phyloP scores from a whole-genome alignment of 2,113 vertebrate genomes.

The Podiceps cristatus region DNA sequence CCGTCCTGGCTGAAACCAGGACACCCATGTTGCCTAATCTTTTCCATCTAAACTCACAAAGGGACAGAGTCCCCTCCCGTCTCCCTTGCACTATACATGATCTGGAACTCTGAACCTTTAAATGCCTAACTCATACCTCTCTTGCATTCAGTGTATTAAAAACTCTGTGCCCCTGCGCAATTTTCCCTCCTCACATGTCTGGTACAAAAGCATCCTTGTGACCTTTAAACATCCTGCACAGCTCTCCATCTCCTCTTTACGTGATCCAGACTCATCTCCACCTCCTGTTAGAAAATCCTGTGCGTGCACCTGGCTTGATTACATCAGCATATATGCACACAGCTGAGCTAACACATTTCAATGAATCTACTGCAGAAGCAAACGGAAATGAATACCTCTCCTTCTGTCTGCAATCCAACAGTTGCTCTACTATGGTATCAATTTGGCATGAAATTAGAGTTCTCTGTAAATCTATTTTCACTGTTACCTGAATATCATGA shows the following conservation, averaged over 20 bases:
- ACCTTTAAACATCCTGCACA: slow-evolving; percentile 39
- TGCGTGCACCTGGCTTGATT: slow-evolving; percentile 61
- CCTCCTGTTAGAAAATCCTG: slow-evolving; percentile 41
- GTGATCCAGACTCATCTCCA: slow-evolving; percentile 14
- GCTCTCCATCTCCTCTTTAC: slow-evolving; percentile 6
- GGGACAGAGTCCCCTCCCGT: not conserved
- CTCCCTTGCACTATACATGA: not conserved
- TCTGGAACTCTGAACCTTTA: not conserved
- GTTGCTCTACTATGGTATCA: not conserved
- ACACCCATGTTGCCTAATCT: not conserved
- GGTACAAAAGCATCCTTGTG: slow-evolving; percentile 23
- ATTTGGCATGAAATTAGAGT: not conserved
- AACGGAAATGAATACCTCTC: slow-evolving; percentile 51
- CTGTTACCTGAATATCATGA: not conserved
- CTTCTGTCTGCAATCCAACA: not conserved
- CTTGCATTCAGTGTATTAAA: not conserved
- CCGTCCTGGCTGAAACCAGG: too few relatives aligned
- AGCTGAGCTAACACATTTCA: slow-evolving; percentile 57
- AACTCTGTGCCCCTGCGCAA: not conserved
- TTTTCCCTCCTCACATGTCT: not conserved
- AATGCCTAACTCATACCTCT: not conserved
- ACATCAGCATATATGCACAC: slow-evolving; percentile 42
- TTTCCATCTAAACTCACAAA: not conserved
- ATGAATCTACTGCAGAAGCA: slow-evolving; percentile 24
- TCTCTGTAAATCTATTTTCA: not conserved